Percentiles rank a stretch among this genome's conserved stretches.
These are phyloP conservation scores for Sussaba pulchella DNA, from an alignment of 2,888 invertebrate genomes.

Conservation along the genomic window DNA sequence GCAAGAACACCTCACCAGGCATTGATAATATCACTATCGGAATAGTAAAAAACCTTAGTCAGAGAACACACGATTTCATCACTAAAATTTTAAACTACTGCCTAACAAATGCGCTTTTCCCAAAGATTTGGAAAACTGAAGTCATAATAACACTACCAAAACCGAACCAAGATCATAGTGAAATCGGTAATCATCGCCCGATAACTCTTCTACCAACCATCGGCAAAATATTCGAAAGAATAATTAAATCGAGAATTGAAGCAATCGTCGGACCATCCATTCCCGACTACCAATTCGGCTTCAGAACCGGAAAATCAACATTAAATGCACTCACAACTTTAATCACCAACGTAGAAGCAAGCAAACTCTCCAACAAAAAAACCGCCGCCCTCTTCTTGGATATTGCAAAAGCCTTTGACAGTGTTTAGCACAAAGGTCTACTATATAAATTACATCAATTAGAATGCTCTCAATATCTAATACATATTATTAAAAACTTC, in stretches of 20 bases:
- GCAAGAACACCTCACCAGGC: constrained; percentile 49
- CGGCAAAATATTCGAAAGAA: constrained; percentile 35
- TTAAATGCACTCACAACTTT: too few species aligned
- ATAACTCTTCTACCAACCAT: background rate
- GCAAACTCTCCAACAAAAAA: too few species aligned
- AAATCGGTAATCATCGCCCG: constrained; percentile 16
- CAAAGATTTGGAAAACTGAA: too few species aligned
- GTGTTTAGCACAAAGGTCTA: too few species aligned
- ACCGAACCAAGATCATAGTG: constrained; percentile 7
- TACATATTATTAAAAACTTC: too few species aligned
- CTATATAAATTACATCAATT: too few species aligned
- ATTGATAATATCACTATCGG: constrained; percentile 19
- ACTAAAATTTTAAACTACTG: background rate
- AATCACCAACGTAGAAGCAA: too few species aligned
- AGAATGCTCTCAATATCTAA: too few species aligned
- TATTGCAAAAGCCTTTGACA: too few species aligned
- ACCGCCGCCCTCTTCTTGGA: too few species aligned
- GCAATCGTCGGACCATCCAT: background rate
- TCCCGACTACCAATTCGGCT: too few species aligned
- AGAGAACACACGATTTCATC: background rate
- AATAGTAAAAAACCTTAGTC: constrained; percentile 13
- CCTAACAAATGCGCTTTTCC: background rate
- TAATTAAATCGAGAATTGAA: constrained; percentile 8
- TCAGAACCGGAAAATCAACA: constrained; percentile 23
- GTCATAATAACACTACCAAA: constrained; percentile 27